Evolutionary conservation across 92 coral and sea anemone species (phyloP).

Genomic region (Phenganax subtilis): DNA sequence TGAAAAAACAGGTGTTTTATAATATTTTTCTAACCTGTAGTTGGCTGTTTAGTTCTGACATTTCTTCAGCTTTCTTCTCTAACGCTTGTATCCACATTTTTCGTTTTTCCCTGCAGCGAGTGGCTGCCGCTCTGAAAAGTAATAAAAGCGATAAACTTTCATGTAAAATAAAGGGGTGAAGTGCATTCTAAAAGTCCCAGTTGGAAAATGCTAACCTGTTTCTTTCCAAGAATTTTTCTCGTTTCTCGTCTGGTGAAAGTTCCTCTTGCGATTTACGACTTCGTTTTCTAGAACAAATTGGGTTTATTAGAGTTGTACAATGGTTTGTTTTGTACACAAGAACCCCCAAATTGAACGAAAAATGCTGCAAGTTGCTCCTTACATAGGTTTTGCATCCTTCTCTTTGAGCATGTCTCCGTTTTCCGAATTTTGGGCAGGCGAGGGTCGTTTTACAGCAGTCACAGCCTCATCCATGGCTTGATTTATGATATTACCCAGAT

Average conservation of each 20-base stretch:
- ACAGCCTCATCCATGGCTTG: conserved; percentile 98
- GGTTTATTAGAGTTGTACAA: not conserved
- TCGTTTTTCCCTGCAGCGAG: conserved; percentile 94
- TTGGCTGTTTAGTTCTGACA: conserved; percentile 64
- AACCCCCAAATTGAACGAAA: not conserved
- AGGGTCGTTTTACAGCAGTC: conserved; percentile 8
- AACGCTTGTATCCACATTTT: conserved; percentile 93
- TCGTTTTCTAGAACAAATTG: conserved; percentile 60
- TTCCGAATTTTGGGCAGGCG: not conserved
- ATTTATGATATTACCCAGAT: conserved; percentile 67
- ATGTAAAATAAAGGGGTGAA: too few species aligned
- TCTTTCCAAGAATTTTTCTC: conserved; percentile 88
- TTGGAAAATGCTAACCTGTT: conserved; percentile 60
- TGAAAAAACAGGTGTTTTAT: not conserved
- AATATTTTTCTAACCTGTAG: conserved; percentile 58
- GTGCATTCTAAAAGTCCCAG: too few species aligned
- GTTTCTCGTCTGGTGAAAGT: conserved; percentile 87
- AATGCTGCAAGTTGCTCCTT: not conserved
- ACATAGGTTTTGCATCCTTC: conserved; percentile 33
- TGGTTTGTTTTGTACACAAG: not conserved
- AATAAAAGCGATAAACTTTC: too few species aligned
- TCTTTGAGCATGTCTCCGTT: conserved; percentile 3
- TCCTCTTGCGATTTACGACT: conserved; percentile 88
- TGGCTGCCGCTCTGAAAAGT: conserved; percentile 86
- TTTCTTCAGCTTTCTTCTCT: conserved; percentile 98